Percentiles rank a stretch among this genome's conserved stretches.
These are phyloP conservation scores for Anseranas semipalmata DNA, from an alignment of 2,113 vertebrate species.

Conservation along the genomic window DNA sequence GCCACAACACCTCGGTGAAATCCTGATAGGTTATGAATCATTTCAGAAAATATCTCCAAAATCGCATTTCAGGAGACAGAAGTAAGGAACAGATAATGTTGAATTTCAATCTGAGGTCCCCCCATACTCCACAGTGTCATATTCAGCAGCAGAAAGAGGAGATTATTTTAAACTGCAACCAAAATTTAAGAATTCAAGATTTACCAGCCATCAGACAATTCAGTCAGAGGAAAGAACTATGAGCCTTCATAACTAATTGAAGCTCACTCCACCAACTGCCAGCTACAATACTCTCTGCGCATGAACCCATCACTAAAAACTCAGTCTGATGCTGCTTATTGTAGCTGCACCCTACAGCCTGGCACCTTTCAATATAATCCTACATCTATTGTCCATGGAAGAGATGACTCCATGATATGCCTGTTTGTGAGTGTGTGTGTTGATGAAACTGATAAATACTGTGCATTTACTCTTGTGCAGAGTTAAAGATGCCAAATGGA, in stretches of 20 bases:
- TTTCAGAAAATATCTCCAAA: neutral
- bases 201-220: neutral
- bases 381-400: neutral
- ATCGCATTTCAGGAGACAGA: neutral
- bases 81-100: neutral
- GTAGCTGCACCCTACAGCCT: accelerated
- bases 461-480: neutral
- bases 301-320: neutral
- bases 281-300: neutral
- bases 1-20: neutral
- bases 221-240: neutral
- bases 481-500: neutral
- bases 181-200: neutral
- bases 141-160: neutral
- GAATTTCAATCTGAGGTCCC: neutral
- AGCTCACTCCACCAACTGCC: neutral
- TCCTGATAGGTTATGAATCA: neutral
- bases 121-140: neutral
- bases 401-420: neutral
- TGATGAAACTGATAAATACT: neutral
- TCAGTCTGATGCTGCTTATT: neutral
- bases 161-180: neutral
- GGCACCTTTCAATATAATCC: neutral
- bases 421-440: neutral
- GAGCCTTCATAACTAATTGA: neutral